Base-by-base conservation (phyloP, 1,140 invertebrate species). In the Heterodera schachtii region DNA sequence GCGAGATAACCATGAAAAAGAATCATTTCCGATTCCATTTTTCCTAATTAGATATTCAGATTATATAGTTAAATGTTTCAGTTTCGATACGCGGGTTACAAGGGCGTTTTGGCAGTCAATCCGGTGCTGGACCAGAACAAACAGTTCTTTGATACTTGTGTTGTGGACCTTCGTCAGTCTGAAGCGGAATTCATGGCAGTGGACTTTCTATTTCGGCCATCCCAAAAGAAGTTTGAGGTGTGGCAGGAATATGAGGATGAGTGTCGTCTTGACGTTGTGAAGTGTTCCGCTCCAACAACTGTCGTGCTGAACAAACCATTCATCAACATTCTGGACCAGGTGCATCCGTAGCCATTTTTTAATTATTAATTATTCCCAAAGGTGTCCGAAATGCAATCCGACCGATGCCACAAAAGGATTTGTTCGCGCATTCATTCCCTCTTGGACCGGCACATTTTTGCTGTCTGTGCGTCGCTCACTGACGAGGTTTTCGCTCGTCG, bases 281-380 rank as follows among this genome's bases (percentile, higher is more conserved):
- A 90, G 81, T 86, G 86, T 73, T 89, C 88, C 41, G 82, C 87
- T 67, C 90, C 90, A n/a, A 82, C 84, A 19, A 75, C 85, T 91
- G 93, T 90, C n/a, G 89, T 83, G 52, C 78, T 90, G 16, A 90
- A 90, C 83, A 84, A 87, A 11, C 90, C 90, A 13, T 78, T 90
- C 6, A 90, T 90, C 52, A 89, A 89, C 57, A 91, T 90, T 69
- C 77, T 90, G 52, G 90, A 90, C 78, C 88, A 90, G 70, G 81
- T 82, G 47, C 3, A 41, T 13, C 46, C 21, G 57, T 52, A 31
- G 6, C 21, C 8, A 16, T 16, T 13, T 9, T 19, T 60, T 80
- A 67, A 21, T 9, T 81, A 0, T 31, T 31, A 31, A 3, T 31
- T 19, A 64, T 66, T 44, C 43, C 69, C 7, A 13, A n/a, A 82